Conservation (phyloP, 2,888 invertebrate genomes). For the Cerastis leucographa region DNA sequence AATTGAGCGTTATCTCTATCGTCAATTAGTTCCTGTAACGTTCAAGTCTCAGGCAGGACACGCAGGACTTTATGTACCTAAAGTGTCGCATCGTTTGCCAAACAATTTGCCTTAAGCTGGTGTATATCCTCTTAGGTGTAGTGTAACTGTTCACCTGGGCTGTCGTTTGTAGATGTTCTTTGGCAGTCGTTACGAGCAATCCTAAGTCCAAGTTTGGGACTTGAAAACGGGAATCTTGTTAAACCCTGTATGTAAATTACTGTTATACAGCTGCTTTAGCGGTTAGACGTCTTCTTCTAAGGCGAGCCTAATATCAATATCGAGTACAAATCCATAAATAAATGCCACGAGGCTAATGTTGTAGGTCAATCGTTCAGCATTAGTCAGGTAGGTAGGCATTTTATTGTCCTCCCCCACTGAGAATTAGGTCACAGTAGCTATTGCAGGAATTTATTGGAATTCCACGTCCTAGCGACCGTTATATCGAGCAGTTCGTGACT, state of each 20-base stretch:
- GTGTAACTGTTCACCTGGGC: neutral
- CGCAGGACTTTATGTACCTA: too few relatives aligned
- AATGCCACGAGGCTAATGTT: constrained; percentile 44
- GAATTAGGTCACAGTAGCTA: constrained; percentile 55
- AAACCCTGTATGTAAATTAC: neutral
- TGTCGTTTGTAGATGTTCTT: neutral
- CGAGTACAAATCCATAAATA: constrained; percentile 27
- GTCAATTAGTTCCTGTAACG: neutral
- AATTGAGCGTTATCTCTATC: neutral
- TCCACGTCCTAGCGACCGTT: constrained; percentile 39
- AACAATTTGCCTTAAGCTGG: neutral
- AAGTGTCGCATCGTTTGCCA: neutral
- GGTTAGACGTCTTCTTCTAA: neutral
- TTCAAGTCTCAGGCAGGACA: neutral
- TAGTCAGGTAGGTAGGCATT: constrained; percentile 48
- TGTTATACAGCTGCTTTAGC: neutral
- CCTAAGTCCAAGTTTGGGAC: too few relatives aligned
- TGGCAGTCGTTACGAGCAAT: neutral
- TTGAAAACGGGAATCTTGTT: too few relatives aligned
- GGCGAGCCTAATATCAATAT: neutral
- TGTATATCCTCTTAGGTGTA: neutral
- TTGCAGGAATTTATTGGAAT: constrained; percentile 68
- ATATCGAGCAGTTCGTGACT: constrained; percentile 59
- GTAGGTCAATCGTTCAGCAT: constrained; percentile 41
- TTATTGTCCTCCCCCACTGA: constrained; percentile 54